A percentile compares a stretch with the other conserved stretches of the same genome.
Conservation (phyloP, 2,797 vertebrate species). For the Microchirus variegatus region DNA sequence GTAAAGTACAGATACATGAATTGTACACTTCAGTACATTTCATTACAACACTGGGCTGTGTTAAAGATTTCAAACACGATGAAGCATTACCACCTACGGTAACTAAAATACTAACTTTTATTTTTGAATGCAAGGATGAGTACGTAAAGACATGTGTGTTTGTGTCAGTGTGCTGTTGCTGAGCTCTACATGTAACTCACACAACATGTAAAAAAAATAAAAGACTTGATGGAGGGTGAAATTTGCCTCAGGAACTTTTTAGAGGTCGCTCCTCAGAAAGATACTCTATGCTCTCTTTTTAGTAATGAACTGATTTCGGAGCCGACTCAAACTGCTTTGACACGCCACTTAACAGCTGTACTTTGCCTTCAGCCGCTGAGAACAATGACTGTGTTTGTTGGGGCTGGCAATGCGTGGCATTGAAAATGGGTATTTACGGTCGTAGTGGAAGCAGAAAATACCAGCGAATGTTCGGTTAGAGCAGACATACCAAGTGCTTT, state of each 20-base stretch:
- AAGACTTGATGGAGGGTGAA: background rate
- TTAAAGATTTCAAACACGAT: no score
- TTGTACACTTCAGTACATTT: no score
- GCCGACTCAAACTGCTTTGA: slow-evolving; percentile 36
- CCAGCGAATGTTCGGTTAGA: slow-evolving; percentile 42
- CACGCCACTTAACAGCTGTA: slow-evolving; percentile 26
- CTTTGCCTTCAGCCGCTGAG: slow-evolving; percentile 29
- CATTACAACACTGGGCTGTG: no score
- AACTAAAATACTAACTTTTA: no score
- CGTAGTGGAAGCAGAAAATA: slow-evolving; percentile 18
- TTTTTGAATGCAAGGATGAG: no score
- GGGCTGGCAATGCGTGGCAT: slow-evolving; percentile 8
- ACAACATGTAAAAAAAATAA: background rate
- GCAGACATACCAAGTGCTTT: slow-evolving; percentile 19
- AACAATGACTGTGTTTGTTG: slow-evolving; percentile 40
- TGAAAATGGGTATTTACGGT: slow-evolving; percentile 24
- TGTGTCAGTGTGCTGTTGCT: background rate
- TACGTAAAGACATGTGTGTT: background rate
- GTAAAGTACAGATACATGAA: no score
- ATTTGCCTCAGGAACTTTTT: slow-evolving; percentile 17
- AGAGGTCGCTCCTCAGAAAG: slow-evolving; percentile 1
- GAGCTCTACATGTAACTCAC: background rate
- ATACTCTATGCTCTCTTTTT: slow-evolving; percentile 16
- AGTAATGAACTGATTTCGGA: slow-evolving; percentile 18
- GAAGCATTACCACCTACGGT: no score